phyloP scores from a whole-genome alignment of 2,797 vertebrate species.

The Parauchenoglanis ngamensis region DNA sequence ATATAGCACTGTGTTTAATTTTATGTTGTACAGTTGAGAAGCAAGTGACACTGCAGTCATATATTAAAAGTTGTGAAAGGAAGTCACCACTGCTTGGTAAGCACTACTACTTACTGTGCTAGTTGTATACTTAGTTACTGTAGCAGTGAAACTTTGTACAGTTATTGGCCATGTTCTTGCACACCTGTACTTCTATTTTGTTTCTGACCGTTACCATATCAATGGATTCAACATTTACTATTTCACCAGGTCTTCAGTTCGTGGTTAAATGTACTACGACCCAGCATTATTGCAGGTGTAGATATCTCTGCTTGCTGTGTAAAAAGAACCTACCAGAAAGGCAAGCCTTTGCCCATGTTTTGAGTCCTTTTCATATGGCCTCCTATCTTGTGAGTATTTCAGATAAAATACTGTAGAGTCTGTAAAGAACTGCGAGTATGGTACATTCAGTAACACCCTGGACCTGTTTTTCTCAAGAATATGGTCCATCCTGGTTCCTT shows the following conservation, averaged over 20 bases:
- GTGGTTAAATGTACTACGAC: slow-evolving; percentile 34
- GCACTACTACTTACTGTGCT: background rate
- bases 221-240: background rate
- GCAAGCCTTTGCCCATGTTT: slow-evolving; percentile 32
- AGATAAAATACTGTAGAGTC: background rate
- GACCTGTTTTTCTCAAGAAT: slow-evolving; percentile 8
- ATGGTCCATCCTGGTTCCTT: slow-evolving; percentile 41
- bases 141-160: background rate
- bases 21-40: slow-evolving; percentile 24
- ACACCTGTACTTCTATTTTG: background rate
- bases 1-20: background rate
- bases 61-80: slow-evolving; percentile 1
- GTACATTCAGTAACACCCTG: background rate
- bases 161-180: background rate
- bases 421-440: background rate
- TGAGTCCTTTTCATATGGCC: slow-evolving; percentile 20
- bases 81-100: slow-evolving; percentile 41
- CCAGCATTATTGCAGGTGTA: slow-evolving; percentile 17
- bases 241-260: slow-evolving; percentile 36
- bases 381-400: slow-evolving; percentile 43
- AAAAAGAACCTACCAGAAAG: slow-evolving; percentile 35
- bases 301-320: slow-evolving; percentile 45
- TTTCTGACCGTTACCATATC: background rate
- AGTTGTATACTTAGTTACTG: background rate
- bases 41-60: slow-evolving; percentile 28